Evolutionary conservation across 1,140 invertebrate genomes (phyloP).

Genomic region (Lucilia cuprina): DNA sequence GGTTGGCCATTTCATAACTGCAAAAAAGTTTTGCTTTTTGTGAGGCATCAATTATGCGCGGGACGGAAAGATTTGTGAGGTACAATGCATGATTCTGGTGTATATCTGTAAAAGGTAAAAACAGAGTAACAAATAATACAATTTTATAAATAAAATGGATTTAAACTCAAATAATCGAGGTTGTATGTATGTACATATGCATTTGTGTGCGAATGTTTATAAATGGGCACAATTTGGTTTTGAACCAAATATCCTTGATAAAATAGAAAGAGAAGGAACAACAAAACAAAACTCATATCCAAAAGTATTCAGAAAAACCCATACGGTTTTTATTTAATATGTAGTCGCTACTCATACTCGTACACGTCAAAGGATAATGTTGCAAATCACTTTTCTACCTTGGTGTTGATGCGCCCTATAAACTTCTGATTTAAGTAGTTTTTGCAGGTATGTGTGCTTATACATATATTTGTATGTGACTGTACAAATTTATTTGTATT

Average conservation of each 20-base stretch:
- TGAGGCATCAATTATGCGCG: conserved; percentile 65
- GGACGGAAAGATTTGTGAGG: conserved; percentile 61
- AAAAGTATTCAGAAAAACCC: neutral
- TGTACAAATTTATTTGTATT: too few relatives aligned
- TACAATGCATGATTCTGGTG: conserved; percentile 51
- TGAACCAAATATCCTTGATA: neutral
- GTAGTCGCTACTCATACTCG: neutral
- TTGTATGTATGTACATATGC: too few relatives aligned
- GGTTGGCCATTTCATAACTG: conserved; percentile 68
- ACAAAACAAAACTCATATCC: neutral
- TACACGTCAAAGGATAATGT: conserved; percentile 15
- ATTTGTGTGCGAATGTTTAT: neutral
- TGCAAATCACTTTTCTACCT: neutral
- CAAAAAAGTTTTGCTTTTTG: conserved; percentile 66
- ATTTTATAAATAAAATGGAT: neutral
- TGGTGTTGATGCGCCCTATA: neutral
- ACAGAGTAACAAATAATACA: conserved; percentile 29
- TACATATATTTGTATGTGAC: too few relatives aligned
- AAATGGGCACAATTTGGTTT: neutral
- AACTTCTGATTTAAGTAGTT: too few relatives aligned
- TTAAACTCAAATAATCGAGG: neutral
- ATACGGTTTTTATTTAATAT: neutral
- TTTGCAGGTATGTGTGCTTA: too few relatives aligned
- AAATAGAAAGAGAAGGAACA: neutral
- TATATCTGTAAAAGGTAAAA: conserved; percentile 44